A percentile compares a stretch with the other conserved stretches of the same genome.
Conservation (phyloP, 92 coral and sea anemone species). For the Heliopora coerulea region DNA sequence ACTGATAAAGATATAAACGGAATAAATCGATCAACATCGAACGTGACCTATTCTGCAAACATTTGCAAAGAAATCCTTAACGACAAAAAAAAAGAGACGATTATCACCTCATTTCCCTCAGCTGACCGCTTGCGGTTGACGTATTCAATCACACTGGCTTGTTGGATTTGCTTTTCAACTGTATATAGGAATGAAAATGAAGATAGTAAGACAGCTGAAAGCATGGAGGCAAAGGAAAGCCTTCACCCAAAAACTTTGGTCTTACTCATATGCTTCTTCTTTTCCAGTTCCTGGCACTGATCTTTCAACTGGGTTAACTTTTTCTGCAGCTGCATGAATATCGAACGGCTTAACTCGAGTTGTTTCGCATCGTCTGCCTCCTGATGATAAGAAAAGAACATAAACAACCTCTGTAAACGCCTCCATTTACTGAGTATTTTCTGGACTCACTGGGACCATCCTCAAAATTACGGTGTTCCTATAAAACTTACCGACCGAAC, state of each 20-base stretch:
- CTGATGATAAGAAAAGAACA: background rate
- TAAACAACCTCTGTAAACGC: too few relatives aligned
- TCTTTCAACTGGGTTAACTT: conserved; percentile 73
- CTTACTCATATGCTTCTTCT: conserved; percentile 88
- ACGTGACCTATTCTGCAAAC: too few relatives aligned
- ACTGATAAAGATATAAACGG: too few relatives aligned
- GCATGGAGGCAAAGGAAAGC: background rate
- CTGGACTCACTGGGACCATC: too few relatives aligned
- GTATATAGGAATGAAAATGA: background rate
- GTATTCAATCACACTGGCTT: conserved; percentile 86
- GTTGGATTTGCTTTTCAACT: conserved; percentile 96
- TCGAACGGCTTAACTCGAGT: conserved; percentile 26
- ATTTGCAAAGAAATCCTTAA: too few relatives aligned
- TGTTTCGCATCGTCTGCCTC: conserved; percentile 48
- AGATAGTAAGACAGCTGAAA: background rate
- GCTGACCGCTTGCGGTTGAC: conserved; percentile 78
- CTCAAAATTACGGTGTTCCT: too few relatives aligned
- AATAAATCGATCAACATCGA: too few relatives aligned
- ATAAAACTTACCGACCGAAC: too few relatives aligned
- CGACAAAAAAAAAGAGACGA: background rate
- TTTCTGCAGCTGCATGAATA: conserved; percentile 48
- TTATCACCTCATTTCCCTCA: conserved; percentile 58
- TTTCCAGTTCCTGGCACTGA: conserved; percentile 90
- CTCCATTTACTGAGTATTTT: too few relatives aligned
- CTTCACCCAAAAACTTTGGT: background rate